These are phyloP conservation scores for Rhimphoctona megacephalus DNA, from an alignment of 2,888 invertebrate species.

Conservation along the genomic window DNA sequence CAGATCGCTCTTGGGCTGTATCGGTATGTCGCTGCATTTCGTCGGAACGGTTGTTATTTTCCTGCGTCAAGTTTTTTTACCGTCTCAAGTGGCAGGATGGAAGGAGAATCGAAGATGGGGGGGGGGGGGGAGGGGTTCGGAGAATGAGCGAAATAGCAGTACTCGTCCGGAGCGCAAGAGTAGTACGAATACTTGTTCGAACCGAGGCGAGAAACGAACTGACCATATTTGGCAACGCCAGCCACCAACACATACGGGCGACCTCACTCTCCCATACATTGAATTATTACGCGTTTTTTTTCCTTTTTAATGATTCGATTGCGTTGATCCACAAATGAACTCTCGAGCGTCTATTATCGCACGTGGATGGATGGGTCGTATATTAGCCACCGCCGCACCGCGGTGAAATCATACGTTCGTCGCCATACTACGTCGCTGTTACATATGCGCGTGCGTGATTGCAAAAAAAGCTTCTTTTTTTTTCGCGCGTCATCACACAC, in stretches of 20 bases:
- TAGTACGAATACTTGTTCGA: slow-evolving; percentile 45
- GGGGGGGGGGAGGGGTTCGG: background rate
- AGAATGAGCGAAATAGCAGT: slow-evolving; percentile 16
- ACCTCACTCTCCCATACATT: slow-evolving; percentile 29
- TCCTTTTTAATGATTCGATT: slow-evolving; percentile 12
- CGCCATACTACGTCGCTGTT: too few relatives aligned
- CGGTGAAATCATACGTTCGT: too few relatives aligned
- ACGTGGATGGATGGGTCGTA: too few relatives aligned
- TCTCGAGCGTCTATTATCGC: background rate
- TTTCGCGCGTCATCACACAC: too few relatives aligned
- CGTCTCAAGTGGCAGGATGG: too few relatives aligned
- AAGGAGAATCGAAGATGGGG: background rate
- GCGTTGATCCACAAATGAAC: slow-evolving; percentile 23
- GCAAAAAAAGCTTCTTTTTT: too few relatives aligned
- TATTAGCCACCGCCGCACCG: too few relatives aligned
- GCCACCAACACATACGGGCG: slow-evolving; percentile 43
- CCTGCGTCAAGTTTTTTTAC: too few relatives aligned
- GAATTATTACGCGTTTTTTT: slow-evolving; percentile 54
- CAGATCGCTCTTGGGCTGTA: too few relatives aligned
- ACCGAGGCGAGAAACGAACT: slow-evolving; percentile 74
- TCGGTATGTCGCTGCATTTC: too few relatives aligned
- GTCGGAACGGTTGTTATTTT: too few relatives aligned
- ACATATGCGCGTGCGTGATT: too few relatives aligned
- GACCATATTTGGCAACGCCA: slow-evolving; percentile 76
- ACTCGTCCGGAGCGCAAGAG: background rate